Conservation (phyloP, 2,113 vertebrate genomes). For the Neogale vison region DNA sequence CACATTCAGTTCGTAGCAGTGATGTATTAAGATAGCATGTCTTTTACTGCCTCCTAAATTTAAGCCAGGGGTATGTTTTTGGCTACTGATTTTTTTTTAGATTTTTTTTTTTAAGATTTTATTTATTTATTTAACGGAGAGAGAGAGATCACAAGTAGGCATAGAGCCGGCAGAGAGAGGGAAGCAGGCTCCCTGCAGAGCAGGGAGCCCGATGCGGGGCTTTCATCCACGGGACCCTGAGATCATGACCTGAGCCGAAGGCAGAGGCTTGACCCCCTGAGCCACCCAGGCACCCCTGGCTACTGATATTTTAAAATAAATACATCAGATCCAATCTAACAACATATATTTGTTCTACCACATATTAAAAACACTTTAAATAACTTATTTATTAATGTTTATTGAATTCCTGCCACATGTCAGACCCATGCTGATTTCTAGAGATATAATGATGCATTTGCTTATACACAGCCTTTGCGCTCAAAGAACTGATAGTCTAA, state of each 20-base stretch:
- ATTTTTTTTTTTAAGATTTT: too few species aligned
- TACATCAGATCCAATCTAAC: not conserved
- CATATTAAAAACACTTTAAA: not conserved
- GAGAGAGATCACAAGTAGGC: too few species aligned
- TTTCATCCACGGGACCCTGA: too few species aligned
- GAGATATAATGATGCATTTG: not conserved
- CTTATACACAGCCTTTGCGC: not conserved
- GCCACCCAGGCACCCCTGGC: not conserved
- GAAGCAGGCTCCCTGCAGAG: too few species aligned
- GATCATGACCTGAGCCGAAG: too few species aligned
- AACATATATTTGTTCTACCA: not conserved
- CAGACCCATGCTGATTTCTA: not conserved
- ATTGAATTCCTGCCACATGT: not conserved
- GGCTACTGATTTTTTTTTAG: not conserved
- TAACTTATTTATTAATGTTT: not conserved
- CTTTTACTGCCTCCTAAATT: not conserved
- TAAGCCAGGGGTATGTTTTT: not conserved
- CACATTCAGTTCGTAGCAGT: not conserved
- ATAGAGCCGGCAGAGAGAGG: too few species aligned
- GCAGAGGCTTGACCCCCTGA: too few species aligned
- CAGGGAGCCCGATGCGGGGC: too few species aligned
- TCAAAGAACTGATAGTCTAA: not conserved
- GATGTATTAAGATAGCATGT: not conserved
- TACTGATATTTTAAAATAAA: conserved; percentile 20
- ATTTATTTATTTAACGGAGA: too few species aligned